Percentiles rank a stretch among this genome's conserved stretches.
These are phyloP conservation scores for Uropsilus gracilis DNA, from an alignment of 2,113 vertebrate genomes.

Conservation along the genomic window DNA sequence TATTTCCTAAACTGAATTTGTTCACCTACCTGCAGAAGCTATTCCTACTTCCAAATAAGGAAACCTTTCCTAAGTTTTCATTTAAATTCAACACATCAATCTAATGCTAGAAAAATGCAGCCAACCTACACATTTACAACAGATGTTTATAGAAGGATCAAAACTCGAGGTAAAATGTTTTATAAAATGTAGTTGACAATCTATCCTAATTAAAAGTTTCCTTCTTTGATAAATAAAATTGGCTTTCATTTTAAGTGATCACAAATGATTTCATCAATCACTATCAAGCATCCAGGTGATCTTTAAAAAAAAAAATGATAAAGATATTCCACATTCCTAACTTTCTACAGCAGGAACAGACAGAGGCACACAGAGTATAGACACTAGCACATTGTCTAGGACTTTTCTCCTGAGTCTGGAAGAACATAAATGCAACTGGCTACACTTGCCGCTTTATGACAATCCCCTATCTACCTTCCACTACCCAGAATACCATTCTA, in stretches of 20 bases:
- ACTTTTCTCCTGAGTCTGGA: background rate
- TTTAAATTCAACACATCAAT: background rate
- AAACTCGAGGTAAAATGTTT: background rate
- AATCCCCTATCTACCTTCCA: background rate
- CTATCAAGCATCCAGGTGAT: background rate
- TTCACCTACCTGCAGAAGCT: background rate
- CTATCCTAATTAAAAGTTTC: constrained; percentile 1
- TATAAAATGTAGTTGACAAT: background rate
- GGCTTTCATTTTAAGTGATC: constrained; percentile 41
- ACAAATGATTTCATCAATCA: background rate
- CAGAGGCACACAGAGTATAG: background rate
- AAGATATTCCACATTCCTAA: background rate
- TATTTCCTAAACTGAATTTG: background rate
- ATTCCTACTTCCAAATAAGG: background rate
- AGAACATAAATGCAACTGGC: background rate
- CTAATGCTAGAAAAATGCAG: constrained; percentile 15
- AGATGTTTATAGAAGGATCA: background rate
- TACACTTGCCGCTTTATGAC: background rate
- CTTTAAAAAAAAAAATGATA: constrained; percentile 8
- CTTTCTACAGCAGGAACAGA: background rate
- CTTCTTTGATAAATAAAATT: constrained; percentile 29
- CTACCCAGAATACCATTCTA: background rate
- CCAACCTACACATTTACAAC: background rate
- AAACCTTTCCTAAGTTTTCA: background rate
- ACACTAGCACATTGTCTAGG: background rate